Conservation (phyloP, 2,888 invertebrate species). For the Elmis aenea region DNA sequence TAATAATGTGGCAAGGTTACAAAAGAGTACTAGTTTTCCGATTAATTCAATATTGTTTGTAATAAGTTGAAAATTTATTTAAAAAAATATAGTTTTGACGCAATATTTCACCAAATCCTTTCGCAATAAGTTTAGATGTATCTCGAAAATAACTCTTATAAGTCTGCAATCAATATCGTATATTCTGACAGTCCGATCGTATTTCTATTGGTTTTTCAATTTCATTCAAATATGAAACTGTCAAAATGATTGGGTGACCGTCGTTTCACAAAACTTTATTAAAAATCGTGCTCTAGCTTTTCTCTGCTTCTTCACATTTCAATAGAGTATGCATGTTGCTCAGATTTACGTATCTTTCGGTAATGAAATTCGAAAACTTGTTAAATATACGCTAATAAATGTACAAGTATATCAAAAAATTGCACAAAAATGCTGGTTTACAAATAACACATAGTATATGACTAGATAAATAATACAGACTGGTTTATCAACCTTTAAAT, state of each 20-base stretch:
- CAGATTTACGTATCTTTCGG: slow-evolving; percentile 10
- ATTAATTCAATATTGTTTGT: no score
- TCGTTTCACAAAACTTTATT: slow-evolving; percentile 29
- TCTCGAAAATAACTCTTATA: slow-evolving; percentile 66
- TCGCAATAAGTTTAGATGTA: slow-evolving; percentile 91
- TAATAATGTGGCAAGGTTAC: no score
- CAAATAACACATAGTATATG: slow-evolving; percentile 31
- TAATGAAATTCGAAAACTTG: slow-evolving; percentile 13
- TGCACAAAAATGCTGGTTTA: slow-evolving; percentile 24
- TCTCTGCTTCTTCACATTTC: slow-evolving; percentile 13
- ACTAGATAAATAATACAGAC: slow-evolving; percentile 23
- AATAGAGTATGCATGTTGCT: slow-evolving; percentile 38
- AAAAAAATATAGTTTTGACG: no score
- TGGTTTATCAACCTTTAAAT: slow-evolving; percentile 24
- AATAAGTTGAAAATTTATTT: no score
- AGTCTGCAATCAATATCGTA: slow-evolving; percentile 22
- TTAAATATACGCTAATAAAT: slow-evolving; percentile 19
- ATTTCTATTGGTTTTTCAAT: slow-evolving; percentile 26
- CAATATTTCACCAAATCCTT: no score
- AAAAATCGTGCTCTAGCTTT: slow-evolving; percentile 18
- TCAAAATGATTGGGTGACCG: slow-evolving; percentile 33
- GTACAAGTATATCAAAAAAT: slow-evolving; percentile 33
- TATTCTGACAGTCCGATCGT: slow-evolving; percentile 24
- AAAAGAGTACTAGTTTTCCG: no score
- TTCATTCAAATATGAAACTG: slow-evolving; percentile 27